Evolutionary conservation across 2,113 vertebrate species (phyloP).

Genomic region (Vulpes vulpes): DNA sequence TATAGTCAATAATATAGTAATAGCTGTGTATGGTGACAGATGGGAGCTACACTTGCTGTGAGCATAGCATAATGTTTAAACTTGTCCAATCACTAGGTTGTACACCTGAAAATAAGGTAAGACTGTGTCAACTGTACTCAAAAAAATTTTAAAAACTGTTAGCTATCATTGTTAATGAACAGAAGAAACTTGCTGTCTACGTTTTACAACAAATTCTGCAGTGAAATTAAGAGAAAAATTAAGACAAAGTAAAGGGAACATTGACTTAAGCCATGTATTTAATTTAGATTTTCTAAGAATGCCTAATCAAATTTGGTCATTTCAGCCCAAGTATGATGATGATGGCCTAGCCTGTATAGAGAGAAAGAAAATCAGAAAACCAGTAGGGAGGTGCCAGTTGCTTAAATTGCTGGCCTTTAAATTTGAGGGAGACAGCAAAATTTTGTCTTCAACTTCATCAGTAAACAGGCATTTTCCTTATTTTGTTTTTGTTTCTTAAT

Average conservation of each 20-base stretch:
- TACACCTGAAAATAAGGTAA: neutral
- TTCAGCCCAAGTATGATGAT: neutral
- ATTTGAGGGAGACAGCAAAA: neutral
- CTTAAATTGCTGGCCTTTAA: neutral
- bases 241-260: constrained; percentile 36
- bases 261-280: neutral
- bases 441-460: neutral
- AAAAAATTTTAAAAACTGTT: neutral
- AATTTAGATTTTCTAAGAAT: constrained; percentile 36
- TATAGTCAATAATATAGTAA: neutral
- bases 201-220: neutral
- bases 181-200: neutral
- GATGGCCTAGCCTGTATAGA: neutral
- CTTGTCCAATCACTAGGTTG: neutral
- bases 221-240: constrained; percentile 45
- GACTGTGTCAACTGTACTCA: neutral
- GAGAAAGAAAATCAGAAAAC: neutral
- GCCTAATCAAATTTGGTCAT: neutral
- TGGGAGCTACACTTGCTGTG: neutral
- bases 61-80: neutral
- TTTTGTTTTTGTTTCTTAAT: neutral
- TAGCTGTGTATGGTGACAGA: neutral
- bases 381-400: neutral
- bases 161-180: neutral
- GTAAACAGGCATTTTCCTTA: neutral